A percentile compares a stretch with the other conserved stretches of the same genome.
These are phyloP conservation scores for Tapera naevia DNA, from an alignment of 2,797 vertebrate species.

Conservation along the genomic window DNA sequence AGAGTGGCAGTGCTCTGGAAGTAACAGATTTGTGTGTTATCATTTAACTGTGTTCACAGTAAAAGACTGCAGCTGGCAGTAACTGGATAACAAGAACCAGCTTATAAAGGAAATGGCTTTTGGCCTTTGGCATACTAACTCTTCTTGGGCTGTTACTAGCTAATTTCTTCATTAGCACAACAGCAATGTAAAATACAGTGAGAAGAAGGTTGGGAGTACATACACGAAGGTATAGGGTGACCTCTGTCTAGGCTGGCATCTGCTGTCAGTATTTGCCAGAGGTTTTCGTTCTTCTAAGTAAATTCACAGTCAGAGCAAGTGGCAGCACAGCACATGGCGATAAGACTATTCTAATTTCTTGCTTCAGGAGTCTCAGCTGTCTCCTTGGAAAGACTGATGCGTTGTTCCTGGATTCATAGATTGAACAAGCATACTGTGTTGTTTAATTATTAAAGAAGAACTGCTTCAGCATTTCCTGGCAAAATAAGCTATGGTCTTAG, in stretches of 20 bases:
- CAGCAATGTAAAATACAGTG: neutral
- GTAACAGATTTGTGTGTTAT: neutral
- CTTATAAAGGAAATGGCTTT: slow-evolving; percentile 34
- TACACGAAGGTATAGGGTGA: neutral
- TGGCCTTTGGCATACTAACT: neutral
- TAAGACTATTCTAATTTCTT: slow-evolving; percentile 67
- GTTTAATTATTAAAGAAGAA: slow-evolving; percentile 48
- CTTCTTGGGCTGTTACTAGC: neutral
- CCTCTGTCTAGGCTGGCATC: neutral
- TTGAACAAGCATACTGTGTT: slow-evolving; percentile 12
- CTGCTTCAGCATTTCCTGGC: neutral
- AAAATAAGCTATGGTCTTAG: neutral
- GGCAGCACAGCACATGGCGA: slow-evolving; percentile 16
- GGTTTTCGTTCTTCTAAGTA: neutral
- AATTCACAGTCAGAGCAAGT: slow-evolving; percentile 9
- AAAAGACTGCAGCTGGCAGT: neutral
- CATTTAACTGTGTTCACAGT: neutral
- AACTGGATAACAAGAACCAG: neutral
- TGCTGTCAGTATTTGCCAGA: neutral
- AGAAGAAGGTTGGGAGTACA: neutral
- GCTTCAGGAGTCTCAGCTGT: slow-evolving; percentile 61
- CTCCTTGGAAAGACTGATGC: slow-evolving; percentile 43
- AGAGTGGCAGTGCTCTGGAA: neutral
- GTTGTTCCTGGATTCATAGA: slow-evolving; percentile 7
- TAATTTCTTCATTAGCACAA: slow-evolving; percentile 54